Percentiles rank a stretch among this genome's conserved stretches.
These are phyloP conservation scores for Pyrochroa serraticornis DNA, from an alignment of 2,888 invertebrate genomes.

Conservation along the genomic window DNA sequence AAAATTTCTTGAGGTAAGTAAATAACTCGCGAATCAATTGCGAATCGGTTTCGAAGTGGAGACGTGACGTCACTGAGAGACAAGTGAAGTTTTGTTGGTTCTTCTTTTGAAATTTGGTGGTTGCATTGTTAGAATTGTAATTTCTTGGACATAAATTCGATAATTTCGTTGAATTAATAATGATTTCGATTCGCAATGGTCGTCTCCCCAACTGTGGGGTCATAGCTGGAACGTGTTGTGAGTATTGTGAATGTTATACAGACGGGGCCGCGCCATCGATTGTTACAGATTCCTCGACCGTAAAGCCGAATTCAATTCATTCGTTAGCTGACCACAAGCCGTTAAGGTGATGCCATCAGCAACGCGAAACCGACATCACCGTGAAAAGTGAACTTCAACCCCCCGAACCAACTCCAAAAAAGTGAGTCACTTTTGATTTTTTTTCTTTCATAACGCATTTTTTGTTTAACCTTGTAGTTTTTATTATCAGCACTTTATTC, in stretches of 20 bases:
- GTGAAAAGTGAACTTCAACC: background rate
- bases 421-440: constrained; percentile 4
- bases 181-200: too few relatives aligned
- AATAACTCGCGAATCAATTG: too few relatives aligned
- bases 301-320: constrained; percentile 25
- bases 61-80: too few relatives aligned
- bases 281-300: constrained; percentile 38
- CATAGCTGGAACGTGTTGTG: background rate
- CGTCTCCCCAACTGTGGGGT: too few relatives aligned
- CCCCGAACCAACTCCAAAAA: background rate
- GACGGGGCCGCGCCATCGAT: constrained; percentile 35
- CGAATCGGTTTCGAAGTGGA: too few relatives aligned
- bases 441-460: background rate
- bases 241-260: constrained; percentile 33
- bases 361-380: constrained; percentile 5
- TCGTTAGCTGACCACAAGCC: constrained; percentile 26
- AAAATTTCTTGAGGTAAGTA: too few relatives aligned
- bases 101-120: too few relatives aligned
- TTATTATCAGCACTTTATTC: background rate
- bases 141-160: too few relatives aligned
- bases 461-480: background rate
- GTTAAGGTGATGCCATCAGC: constrained; percentile 23
- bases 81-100: too few relatives aligned
- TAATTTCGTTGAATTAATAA: too few relatives aligned
- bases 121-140: too few relatives aligned